phyloP scores from a whole-genome alignment of 2,888 invertebrate genomes.

The Rhaphigaster nebulosa region DNA sequence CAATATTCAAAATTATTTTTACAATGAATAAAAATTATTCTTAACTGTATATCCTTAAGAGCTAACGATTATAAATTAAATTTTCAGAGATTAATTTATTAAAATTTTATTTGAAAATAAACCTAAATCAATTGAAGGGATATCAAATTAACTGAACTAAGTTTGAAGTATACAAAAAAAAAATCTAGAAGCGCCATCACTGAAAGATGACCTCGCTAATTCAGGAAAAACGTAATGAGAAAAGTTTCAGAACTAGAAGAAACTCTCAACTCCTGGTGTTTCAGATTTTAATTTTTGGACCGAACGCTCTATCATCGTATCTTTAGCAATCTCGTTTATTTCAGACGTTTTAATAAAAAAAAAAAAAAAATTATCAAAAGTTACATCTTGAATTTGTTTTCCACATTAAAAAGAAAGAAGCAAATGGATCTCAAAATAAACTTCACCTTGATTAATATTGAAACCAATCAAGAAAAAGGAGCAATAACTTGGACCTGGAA shows the following conservation, averaged over 20 bases:
- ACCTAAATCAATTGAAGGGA: background rate
- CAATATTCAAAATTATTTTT: no score
- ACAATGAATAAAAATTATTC: no score
- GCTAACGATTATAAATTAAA: no score
- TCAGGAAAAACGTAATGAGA: slow-evolving; percentile 11
- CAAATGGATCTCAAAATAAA: background rate
- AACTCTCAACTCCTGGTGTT: slow-evolving; percentile 4
- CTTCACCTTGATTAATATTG: background rate
- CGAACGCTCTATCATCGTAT: background rate
- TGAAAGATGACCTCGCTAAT: slow-evolving; percentile 24
- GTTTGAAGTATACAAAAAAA: background rate
- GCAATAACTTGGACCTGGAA: slow-evolving; percentile 16
- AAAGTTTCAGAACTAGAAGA: background rate
- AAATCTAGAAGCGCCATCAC: background rate
- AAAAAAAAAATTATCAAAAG: background rate
- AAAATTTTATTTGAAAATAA: no score
- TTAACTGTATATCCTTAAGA: no score
- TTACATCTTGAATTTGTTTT: background rate
- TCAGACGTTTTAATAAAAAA: background rate
- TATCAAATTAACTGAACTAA: background rate
- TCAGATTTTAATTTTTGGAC: background rate
- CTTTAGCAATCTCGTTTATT: slow-evolving; percentile 3
- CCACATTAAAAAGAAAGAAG: background rate
- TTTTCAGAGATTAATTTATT: no score
- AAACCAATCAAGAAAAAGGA: slow-evolving; percentile 5